Percentiles rank a stretch among this genome's conserved stretches.
Conservation (phyloP, 2,888 invertebrate species). For the Tenodera sinensis region DNA sequence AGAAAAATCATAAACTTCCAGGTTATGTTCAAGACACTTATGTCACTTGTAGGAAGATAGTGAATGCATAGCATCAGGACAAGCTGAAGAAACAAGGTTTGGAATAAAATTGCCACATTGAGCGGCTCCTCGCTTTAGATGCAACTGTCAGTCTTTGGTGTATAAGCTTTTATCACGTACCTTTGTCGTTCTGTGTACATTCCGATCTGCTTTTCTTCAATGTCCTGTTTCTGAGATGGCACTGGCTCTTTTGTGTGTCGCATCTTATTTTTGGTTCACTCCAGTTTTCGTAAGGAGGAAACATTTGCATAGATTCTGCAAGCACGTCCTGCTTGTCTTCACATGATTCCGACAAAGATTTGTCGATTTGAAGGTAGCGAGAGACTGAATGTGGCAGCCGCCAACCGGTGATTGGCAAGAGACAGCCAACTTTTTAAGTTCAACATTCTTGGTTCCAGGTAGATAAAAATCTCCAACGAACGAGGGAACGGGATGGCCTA, state of each 20-base stretch:
- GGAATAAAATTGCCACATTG: neutral
- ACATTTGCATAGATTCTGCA: neutral
- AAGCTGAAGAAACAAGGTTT: neutral
- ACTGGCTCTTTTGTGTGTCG: neutral
- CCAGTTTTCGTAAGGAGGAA: neutral
- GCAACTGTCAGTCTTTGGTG: neutral
- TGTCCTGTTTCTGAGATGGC: neutral
- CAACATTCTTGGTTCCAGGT: neutral
- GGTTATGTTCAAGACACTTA: too few relatives aligned
- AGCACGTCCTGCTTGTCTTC: neutral
- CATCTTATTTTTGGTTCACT: neutral
- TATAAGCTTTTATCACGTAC: neutral
- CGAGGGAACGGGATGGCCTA: neutral
- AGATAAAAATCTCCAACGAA: neutral
- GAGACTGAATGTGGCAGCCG: neutral
- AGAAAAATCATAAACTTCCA: too few relatives aligned
- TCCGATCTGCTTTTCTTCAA: neutral
- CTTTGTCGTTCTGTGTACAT: neutral
- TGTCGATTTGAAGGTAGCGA: neutral
- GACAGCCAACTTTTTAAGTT: neutral
- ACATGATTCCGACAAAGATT: neutral
- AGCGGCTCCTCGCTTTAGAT: neutral
- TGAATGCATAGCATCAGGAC: neutral
- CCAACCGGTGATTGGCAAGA: neutral
- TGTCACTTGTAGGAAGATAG: too few relatives aligned